Base-by-base conservation (phyloP, 2,888 invertebrate species). In the Auanema freiburgensis region DNA sequence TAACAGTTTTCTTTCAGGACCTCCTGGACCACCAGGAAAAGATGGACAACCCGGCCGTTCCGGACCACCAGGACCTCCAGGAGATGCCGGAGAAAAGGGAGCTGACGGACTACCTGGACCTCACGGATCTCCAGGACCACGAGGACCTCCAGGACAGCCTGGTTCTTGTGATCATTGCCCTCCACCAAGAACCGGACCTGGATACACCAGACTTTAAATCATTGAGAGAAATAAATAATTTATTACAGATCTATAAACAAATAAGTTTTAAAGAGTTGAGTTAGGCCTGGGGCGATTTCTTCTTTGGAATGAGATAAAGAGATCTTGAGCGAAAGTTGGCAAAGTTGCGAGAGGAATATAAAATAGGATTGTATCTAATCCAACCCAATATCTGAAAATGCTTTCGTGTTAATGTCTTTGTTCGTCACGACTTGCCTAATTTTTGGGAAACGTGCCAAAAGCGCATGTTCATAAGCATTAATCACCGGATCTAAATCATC, bases 71-170 rank as follows among this genome's bases (percentile, higher is more conserved):
- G 72, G 83, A 59, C 67, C 73, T 14, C 78, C 78, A 23, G 83
- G 83, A 65, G 77, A 74, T 43, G 70, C 78, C 46, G 84, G 84
- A 67, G 65, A 76, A 77, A 57, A 67, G 61, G 79, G 79, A 63
- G 71, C 86, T 5, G 88, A 88, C n/a, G 85, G 82, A 40, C 73
- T 72, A 58, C 87, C 87, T 75, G 69, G 80, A 70, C 68, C 69
- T 50, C 67, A 70, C 42, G 75, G 77, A 59, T 57, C 67, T 24
- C 63, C 71, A n/a, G 72, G 77, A 66, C 72, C 76, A 46, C 67
- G 69, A 41, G 78, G 78, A 57, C 75, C 74, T 43, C 69, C 67
- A 16, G 78, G 78, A 63, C 74, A 73, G 52, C 72, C 74, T 24
- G 76, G 76, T 58, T 73, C 76, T n/a, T 83, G 83, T 68, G 81